phyloP scores from a whole-genome alignment of 1,140 invertebrate species.

The Pristionchus pacificus region DNA sequence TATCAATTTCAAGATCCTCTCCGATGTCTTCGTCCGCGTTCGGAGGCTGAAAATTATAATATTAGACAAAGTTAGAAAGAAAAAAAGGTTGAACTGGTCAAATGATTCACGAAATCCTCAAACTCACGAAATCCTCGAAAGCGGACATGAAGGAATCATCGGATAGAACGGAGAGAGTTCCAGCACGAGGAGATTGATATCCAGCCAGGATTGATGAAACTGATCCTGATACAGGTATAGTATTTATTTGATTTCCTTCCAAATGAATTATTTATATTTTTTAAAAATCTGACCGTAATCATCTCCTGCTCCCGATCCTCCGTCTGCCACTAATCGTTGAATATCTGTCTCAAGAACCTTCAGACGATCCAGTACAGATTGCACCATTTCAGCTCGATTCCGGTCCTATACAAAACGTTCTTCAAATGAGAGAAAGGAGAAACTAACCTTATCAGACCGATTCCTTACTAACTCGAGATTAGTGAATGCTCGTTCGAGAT shows the following conservation, averaged over 20 bases:
- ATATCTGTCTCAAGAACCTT: conserved; percentile 13
- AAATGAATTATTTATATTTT: not conserved
- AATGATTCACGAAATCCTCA: too few species aligned
- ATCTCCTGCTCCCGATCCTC: not conserved
- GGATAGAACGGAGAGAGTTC: conserved; percentile 34
- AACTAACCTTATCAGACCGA: conserved; percentile 23
- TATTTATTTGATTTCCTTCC: not conserved
- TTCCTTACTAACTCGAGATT: conserved; percentile 27
- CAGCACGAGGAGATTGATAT: conserved; percentile 12
- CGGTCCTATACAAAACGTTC: conserved; percentile 6
- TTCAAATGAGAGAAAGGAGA: not conserved
- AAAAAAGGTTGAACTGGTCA: too few species aligned
- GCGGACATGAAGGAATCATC: conserved; percentile 38
- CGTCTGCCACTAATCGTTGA: not conserved
- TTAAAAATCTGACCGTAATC: not conserved
- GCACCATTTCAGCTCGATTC: conserved; percentile 21
- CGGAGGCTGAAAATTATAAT: conserved; percentile 11
- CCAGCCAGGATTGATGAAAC: conserved; percentile 4
- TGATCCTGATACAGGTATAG: conserved; percentile 5
- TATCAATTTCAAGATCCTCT: conserved; percentile 15
- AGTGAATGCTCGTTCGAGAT: conserved; percentile 18
- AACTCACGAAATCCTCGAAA: conserved; percentile 30
- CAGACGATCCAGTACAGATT: conserved; percentile 16
- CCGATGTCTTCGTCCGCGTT: conserved; percentile 16
- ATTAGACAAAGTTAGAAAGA: not conserved